Percentiles rank a stretch among this genome's conserved stretches.
Conservation (phyloP, 2,888 invertebrate genomes). For the Eristalis arbustorum region DNA sequence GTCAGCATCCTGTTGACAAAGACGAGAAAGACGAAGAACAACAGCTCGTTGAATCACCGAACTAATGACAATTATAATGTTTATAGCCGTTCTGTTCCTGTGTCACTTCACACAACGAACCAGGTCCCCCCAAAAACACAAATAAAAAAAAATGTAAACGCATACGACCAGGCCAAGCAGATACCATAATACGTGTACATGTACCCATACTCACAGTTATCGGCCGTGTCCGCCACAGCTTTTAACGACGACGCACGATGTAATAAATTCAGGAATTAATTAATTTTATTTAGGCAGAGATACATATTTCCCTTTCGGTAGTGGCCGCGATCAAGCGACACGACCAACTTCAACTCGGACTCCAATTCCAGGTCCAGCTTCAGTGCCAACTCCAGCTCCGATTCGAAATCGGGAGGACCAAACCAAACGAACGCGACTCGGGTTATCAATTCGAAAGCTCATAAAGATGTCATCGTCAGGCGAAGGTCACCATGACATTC, state of each 20-base stretch:
- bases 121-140: conserved; percentile 17
- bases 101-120: conserved; percentile 50
- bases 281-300: conserved; percentile 65
- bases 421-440: conserved; percentile 28
- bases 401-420: not conserved
- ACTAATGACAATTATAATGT: conserved; percentile 65
- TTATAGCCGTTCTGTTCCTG: conserved; percentile 50
- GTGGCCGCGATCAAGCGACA: conserved; percentile 3
- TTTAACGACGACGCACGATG: conserved; percentile 63
- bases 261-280: conserved; percentile 68
- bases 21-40: conserved; percentile 56
- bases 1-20: conserved; percentile 71
- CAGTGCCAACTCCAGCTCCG: not conserved
- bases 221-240: conserved; percentile 51
- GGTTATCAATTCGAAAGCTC: conserved; percentile 69
- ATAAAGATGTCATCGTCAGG: conserved; percentile 69
- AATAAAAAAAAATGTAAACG: conserved; percentile 12
- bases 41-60: conserved; percentile 48
- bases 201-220: conserved; percentile 33
- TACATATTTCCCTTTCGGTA: conserved; percentile 32
- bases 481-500: conserved; percentile 69
- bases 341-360: not conserved
- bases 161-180: conserved; percentile 14
- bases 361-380: not conserved
- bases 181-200: conserved; percentile 7